Evolutionary conservation across 2,113 vertebrate species (phyloP), one percentile per base, ranked within the genome.

Genomic region (Kryptolebias marmoratus): DNA sequence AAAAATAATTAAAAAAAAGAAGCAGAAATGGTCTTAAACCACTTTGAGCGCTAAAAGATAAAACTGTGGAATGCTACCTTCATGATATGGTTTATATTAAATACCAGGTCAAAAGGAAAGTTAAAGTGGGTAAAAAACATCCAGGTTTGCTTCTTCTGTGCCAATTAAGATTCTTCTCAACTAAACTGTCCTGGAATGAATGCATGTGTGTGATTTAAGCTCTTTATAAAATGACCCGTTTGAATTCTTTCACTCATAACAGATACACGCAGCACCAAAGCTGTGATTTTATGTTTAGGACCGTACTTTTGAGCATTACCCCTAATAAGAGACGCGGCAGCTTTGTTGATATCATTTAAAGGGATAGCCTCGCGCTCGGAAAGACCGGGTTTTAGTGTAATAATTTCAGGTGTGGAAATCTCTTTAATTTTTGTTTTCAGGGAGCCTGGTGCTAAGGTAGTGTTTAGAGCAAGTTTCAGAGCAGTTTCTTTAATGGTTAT

Each of bases 291-390:
- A 66, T 16, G 11, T 52, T 45, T 71, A 77, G 54, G 48, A 47
- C 65, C 66, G 49, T 1, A 4, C 8, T 45, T 36, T 11, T 22
- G 0, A 39, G n/a, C 49, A 15, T 32, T 36, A 7, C 8, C 14
- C 53, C 27, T 48, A 54, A 50, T 75, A 63, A 64, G 49, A 62
- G 53, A 63, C 14, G 39, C 22, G 5, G 6, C 1, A 2, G 22
- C 32, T 52, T 28, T 79, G 69, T 66, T 79, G 78, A 52, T 79
- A 31, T 61, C 32, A 84, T 80, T 75, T 75, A 45, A 28, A 14
- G 18, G 66, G 56, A 6, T 4, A 47, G 0, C 44, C 10, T 14
- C 2, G 6, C 12, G 54, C 59, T 59, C n/a, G 30, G 0, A 28
- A 64, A 31, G 10, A 28, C 18, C 39, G 4, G n/a, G 8, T 57